Percentiles rank a stretch among this genome's conserved stretches.
Evolutionary conservation across 2,888 invertebrate species (phyloP).

Genomic region (Eilema caniola): DNA sequence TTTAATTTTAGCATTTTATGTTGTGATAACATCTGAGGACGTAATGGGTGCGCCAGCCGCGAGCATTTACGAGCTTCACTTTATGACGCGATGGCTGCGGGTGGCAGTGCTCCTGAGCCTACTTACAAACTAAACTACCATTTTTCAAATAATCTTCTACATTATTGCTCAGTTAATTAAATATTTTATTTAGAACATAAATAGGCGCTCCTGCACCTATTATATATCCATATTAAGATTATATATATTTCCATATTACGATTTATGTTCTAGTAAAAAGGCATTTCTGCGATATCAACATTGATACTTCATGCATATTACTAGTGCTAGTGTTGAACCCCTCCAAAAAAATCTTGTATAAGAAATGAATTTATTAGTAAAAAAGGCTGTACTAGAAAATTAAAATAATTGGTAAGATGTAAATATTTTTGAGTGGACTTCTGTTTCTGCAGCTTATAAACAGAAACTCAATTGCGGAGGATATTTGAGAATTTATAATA

Average conservation of each 20-base stretch:
- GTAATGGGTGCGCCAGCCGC: conserved; percentile 67
- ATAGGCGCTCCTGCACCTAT: no score
- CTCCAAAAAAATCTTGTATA: no score
- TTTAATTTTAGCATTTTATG: conserved; percentile 82
- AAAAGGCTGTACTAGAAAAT: background rate
- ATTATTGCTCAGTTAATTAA: conserved; percentile 37
- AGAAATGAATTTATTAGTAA: no score
- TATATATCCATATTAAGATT: no score
- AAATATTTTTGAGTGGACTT: background rate
- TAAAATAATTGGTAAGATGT: background rate
- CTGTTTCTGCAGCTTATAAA: no score
- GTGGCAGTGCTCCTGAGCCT: conserved; percentile 30
- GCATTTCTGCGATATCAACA: no score
- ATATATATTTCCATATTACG: no score
- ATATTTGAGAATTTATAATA: no score
- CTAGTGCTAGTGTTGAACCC: no score
- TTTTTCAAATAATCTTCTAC: conserved; percentile 48
- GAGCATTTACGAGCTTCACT: conserved; percentile 70
- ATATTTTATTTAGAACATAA: conserved; percentile 27
- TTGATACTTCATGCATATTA: no score
- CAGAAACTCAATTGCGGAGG: no score
- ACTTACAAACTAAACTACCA: conserved; percentile 54
- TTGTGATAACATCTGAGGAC: conserved; percentile 80
- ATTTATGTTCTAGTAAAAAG: no score
- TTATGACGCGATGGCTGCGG: conserved; percentile 56